phyloP scores from a whole-genome alignment of 1,140 invertebrate species.

The Latrodectus geometricus region DNA sequence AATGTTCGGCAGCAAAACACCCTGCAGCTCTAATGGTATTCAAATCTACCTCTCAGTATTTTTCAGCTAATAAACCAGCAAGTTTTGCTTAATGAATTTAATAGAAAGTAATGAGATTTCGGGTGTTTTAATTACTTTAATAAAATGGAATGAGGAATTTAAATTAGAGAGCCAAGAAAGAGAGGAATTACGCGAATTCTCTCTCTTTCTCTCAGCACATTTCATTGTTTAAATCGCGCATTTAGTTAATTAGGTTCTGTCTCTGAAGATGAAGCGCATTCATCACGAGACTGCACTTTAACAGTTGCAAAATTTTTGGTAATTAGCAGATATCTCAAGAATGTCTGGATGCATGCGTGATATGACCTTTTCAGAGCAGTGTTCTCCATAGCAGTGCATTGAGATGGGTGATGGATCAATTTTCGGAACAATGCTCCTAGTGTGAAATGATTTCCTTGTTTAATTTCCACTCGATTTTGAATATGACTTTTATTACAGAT shows the following conservation, averaged over 20 bases:
- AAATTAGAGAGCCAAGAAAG: background rate
- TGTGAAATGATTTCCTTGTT: background rate
- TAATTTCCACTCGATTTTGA: background rate
- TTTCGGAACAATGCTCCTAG: background rate
- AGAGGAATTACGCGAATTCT: background rate
- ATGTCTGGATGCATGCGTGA: background rate
- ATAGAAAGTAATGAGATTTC: slow-evolving; percentile 1
- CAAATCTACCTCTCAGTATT: no score
- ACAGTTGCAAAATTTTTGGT: background rate
- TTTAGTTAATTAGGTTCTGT: slow-evolving; percentile 2
- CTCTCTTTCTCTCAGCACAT: background rate
- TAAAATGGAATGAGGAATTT: background rate
- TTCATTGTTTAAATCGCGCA: background rate
- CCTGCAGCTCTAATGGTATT: no score
- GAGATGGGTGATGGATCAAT: background rate
- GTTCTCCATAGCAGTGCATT: background rate
- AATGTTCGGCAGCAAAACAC: no score
- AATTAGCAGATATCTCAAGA: background rate
- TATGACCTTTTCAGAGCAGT: background rate
- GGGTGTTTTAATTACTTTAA: background rate
- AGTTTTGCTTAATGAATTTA: background rate
- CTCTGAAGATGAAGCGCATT: background rate
- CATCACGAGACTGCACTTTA: background rate
- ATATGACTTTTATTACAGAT: no score
- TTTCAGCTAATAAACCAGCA: background rate